phyloP scores from a whole-genome alignment of 2,113 vertebrate species.

The Monarcha castaneiventris region DNA sequence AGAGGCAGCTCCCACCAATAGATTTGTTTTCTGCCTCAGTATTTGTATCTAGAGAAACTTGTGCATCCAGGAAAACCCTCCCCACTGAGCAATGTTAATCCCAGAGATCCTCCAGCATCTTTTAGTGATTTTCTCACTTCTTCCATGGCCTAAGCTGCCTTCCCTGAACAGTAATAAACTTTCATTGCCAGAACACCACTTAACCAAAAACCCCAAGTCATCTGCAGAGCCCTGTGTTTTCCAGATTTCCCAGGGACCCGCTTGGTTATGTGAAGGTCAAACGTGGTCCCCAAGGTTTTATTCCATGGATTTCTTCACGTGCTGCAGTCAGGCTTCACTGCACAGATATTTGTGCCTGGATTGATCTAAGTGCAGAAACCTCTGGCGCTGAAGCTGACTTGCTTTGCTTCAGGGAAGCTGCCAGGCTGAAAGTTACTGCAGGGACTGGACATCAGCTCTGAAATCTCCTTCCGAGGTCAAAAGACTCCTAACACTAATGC shows the following conservation, averaged over 20 bases:
- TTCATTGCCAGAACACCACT: constrained; percentile 8
- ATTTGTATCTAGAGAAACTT: not conserved
- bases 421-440: not conserved
- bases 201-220: not conserved
- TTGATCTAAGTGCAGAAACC: not conserved
- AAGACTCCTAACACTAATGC: not conserved
- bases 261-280: not conserved
- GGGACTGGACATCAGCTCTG: not conserved
- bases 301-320: not conserved
- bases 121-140: not conserved
- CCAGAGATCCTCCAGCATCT: not conserved
- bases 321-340: not conserved
- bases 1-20: not conserved
- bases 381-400: not conserved
- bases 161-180: constrained; percentile 36
- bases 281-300: not conserved
- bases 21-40: not conserved
- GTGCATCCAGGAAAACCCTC: not conserved
- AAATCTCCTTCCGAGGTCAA: not conserved
- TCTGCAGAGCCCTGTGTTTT: not conserved
- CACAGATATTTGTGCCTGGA: not conserved
- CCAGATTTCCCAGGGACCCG: not conserved
- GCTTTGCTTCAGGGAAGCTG: not conserved
- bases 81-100: not conserved
- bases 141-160: not conserved